phyloP scores from a whole-genome alignment of 2,113 vertebrate genomes.

The Sphaerodactylus townsendi region DNA sequence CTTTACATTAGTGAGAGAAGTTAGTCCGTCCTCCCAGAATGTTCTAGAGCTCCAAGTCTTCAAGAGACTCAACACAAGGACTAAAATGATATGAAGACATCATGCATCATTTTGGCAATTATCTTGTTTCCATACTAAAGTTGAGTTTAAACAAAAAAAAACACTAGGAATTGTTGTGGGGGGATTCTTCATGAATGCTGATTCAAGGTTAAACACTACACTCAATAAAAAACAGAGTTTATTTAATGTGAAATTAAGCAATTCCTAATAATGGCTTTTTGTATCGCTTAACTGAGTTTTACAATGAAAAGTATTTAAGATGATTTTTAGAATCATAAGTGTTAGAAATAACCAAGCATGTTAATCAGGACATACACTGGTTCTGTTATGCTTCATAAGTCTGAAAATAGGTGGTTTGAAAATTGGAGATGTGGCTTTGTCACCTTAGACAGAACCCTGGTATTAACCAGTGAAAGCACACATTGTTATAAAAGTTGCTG shows the following conservation, averaged over 20 bases:
- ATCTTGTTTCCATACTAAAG: constrained; percentile 22
- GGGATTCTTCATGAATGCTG: no score
- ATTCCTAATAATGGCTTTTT: background rate
- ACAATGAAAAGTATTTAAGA: background rate
- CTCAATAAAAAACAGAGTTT: background rate
- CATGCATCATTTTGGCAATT: background rate
- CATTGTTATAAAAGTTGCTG: background rate
- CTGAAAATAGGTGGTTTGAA: background rate
- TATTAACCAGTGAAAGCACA: background rate
- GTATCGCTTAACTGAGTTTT: background rate
- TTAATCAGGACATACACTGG: no score
- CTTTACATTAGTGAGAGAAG: background rate
- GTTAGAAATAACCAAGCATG: background rate
- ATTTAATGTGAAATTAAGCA: background rate
- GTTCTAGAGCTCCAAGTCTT: constrained; percentile 1
- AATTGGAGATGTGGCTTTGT: background rate
- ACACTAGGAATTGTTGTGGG: background rate
- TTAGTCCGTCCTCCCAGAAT: background rate
- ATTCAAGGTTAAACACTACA: background rate
- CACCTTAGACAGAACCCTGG: background rate
- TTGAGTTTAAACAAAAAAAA: background rate
- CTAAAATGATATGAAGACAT: background rate
- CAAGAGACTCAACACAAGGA: background rate
- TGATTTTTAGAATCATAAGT: background rate
- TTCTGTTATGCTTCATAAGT: background rate